Evolutionary conservation across 2,888 invertebrate species (phyloP), one percentile per base, ranked within the genome.

Genomic region (Tetragonula carbonaria): DNA sequence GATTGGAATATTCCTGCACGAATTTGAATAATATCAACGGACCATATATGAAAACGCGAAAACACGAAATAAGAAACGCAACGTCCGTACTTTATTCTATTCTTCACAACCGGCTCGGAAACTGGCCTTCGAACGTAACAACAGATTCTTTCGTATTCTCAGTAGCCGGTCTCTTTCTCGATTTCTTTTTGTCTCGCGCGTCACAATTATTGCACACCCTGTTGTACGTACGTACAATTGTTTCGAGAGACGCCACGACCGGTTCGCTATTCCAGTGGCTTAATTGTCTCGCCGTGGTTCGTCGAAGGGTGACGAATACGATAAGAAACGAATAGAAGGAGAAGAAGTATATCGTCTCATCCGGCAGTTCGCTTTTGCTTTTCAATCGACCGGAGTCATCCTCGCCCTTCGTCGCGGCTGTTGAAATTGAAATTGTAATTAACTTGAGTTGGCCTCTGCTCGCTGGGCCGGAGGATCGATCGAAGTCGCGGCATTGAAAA

Each of bases 101-200:
- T 28, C 28, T 28, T 28, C 0, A 28, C 28, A 28, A 28, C 28
- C 28, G 28, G 28, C 28, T 28, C 28, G 28, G 28, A 28, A 38
- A 38, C 8, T 8, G 8, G 8, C 8, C 38, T 38, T 0, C 45
- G 45, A 45, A 45, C 67, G 57, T 57, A 74, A 68, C 79, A 74
- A 89, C 86, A 89, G 87, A 86, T 89, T 87, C 45, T 8, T 84
- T 86, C 89, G 87, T 88, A 83, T 86, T n/a, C 62, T 75, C 79
- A 86, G 87, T 84, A 86, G 84, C 82, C 38, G 21, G 76, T 38
- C 65, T 83, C 66, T 68, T 63, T 50, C 38, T 38, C 73, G 80
- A 88, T 87, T 87, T 87, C 88, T 87, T 87, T 89, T 88, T 88
- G 87, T 89, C 85, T 81, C 87, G 83, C 51, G 66, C 78, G 80